phyloP scores from a whole-genome alignment of 2,888 invertebrate species.

The Chaitophorus viminalis region DNA sequence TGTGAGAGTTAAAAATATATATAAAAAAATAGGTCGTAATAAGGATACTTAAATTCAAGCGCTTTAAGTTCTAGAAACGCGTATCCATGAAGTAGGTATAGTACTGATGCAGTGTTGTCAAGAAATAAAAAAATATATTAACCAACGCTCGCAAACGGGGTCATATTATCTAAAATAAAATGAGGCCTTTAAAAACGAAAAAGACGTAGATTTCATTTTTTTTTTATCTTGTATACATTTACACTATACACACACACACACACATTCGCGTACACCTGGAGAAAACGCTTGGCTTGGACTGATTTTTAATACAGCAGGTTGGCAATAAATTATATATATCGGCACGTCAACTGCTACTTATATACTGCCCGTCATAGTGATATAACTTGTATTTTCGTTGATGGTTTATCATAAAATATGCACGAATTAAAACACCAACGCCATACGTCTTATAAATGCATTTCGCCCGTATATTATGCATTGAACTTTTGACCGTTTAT shows the following conservation, averaged over 20 bases:
- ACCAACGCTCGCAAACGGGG: conserved; percentile 31
- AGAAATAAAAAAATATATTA: conserved; percentile 38
- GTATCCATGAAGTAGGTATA: conserved; percentile 8
- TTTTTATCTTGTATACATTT: not conserved
- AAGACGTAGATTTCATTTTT: not conserved
- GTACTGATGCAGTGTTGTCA: not conserved
- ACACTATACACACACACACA: too few relatives aligned
- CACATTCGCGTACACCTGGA: not conserved
- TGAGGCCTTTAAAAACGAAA: not conserved
- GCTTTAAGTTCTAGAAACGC: conserved; percentile 36
- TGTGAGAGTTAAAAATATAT: conserved; percentile 37
- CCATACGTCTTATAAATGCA: not conserved
- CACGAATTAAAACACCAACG: not conserved
- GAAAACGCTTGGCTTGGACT: not conserved
- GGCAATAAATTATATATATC: not conserved
- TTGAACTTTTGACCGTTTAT: not conserved
- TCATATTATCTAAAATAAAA: conserved; percentile 2
- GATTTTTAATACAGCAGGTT: not conserved
- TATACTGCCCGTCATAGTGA: not conserved
- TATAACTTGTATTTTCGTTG: not conserved
- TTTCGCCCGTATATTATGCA: not conserved
- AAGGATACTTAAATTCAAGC: conserved; percentile 40
- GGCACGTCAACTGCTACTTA: not conserved
- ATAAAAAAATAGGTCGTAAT: conserved; percentile 31
- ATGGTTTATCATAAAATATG: not conserved